phyloP scores from a whole-genome alignment of 1,140 invertebrate genomes.

The Formica selysi region DNA sequence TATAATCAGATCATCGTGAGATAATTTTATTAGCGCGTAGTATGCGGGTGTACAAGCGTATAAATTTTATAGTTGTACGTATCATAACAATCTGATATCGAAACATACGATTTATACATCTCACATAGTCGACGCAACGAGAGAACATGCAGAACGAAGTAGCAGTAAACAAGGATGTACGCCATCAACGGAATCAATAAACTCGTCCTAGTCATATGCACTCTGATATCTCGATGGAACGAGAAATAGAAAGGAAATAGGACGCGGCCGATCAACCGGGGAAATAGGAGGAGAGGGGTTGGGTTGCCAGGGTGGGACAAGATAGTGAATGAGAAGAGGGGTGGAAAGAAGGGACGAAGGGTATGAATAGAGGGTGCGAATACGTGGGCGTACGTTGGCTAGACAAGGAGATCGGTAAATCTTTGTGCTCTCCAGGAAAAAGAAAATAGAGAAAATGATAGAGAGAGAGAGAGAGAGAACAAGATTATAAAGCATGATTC shows the following conservation, averaged over 20 bases:
- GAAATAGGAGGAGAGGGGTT: neutral
- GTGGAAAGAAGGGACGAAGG: neutral
- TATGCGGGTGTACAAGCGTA: neutral
- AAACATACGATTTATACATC: neutral
- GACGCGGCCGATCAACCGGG: constrained; percentile 21
- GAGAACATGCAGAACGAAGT: neutral
- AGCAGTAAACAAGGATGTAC: neutral
- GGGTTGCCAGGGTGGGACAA: neutral
- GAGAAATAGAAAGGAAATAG: constrained; percentile 44
- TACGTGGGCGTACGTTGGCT: constrained; percentile 16
- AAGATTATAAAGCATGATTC: neutral
- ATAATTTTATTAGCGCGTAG: neutral
- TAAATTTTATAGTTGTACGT: neutral
- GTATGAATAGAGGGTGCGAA: neutral
- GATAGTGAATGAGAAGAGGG: constrained; percentile 46
- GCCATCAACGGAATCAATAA: constrained; percentile 40
- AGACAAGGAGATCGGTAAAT: neutral
- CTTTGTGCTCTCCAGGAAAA: neutral
- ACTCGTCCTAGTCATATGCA: neutral
- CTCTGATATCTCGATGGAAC: constrained; percentile 1
- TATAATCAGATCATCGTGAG: neutral
- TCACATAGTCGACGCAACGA: neutral
- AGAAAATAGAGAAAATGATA: neutral
- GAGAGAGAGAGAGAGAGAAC: neutral
- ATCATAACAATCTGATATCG: neutral